These are phyloP conservation scores for Heteromurus nitidus DNA, from an alignment of 2,888 invertebrate species.

Conservation along the genomic window DNA sequence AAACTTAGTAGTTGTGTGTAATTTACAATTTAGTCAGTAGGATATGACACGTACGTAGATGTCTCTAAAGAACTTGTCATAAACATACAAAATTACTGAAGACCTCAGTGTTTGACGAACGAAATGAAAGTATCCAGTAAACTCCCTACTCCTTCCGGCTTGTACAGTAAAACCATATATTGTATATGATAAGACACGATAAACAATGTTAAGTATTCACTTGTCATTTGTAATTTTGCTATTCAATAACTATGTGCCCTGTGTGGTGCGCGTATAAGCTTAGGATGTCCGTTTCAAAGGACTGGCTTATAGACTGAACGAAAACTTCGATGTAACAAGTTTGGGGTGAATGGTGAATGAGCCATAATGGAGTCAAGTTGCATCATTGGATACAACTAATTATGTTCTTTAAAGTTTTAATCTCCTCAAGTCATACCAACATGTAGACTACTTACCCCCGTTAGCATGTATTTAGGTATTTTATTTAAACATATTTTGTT, in stretches of 20 bases:
- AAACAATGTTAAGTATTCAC: neutral
- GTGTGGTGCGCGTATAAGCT: neutral
- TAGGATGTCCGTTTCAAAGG: conserved; percentile 14
- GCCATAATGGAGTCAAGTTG: neutral
- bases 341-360: neutral
- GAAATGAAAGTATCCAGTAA: conserved; percentile 1
- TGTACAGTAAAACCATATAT: neutral
- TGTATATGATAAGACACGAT: neutral
- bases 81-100: neutral
- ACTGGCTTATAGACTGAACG: conserved; percentile 45
- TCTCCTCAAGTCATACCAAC: neutral
- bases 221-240: conserved; percentile 18
- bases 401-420: conserved; percentile 1
- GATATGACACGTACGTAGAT: neutral
- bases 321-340: conserved; percentile 11
- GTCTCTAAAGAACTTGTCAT: conserved; percentile 18
- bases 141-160: neutral
- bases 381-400: conserved; percentile 5
- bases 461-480: neutral
- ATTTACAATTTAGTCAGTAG: neutral
- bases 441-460: neutral
- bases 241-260: neutral
- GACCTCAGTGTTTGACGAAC: neutral
- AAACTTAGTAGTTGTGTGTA: neutral
- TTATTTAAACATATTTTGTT: neutral